These are phyloP conservation scores for Caenorhabditis sp. DNA, from an alignment of 2,888 invertebrate genomes.

Conservation along the genomic window DNA sequence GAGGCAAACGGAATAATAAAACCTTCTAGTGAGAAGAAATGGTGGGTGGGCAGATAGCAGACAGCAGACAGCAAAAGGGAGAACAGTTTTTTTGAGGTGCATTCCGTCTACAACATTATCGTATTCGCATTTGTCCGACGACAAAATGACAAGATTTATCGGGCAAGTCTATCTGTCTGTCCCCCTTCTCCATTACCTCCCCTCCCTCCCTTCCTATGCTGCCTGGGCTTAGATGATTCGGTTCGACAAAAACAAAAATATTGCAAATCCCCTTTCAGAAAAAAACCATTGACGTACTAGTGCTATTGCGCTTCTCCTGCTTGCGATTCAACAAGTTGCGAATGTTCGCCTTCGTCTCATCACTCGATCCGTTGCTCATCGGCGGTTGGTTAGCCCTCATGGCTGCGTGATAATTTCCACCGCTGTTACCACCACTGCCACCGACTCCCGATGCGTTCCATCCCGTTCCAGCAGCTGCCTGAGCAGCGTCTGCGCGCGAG, in stretches of 20 bases:
- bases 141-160: conserved; percentile 2
- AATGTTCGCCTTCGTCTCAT: conserved; percentile 43
- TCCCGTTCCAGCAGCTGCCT: neutral
- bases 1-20: conserved; percentile 9
- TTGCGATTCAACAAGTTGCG: conserved; percentile 33
- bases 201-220: too few species aligned
- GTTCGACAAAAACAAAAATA: too few species aligned
- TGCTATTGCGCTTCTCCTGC: conserved; percentile 45
- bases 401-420: conserved; percentile 26
- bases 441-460: neutral
- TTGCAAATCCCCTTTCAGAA: neutral
- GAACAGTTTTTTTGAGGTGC: conserved; percentile 1
- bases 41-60: conserved; percentile 6
- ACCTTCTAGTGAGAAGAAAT: neutral
- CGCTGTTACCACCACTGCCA: neutral
- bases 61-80: conserved; percentile 1
- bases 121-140: neutral
- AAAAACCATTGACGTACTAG: conserved; percentile 19
- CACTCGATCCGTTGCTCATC: conserved; percentile 59
- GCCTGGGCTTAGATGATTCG: too few species aligned
- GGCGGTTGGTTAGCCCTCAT: conserved; percentile 42
- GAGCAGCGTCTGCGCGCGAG: conserved; percentile 22
- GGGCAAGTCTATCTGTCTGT: neutral
- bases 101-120: neutral
- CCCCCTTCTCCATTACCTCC: too few species aligned